Evolutionary conservation across 2,113 vertebrate genomes (phyloP).

Genomic region (Oncorhynchus nerka): DNA sequence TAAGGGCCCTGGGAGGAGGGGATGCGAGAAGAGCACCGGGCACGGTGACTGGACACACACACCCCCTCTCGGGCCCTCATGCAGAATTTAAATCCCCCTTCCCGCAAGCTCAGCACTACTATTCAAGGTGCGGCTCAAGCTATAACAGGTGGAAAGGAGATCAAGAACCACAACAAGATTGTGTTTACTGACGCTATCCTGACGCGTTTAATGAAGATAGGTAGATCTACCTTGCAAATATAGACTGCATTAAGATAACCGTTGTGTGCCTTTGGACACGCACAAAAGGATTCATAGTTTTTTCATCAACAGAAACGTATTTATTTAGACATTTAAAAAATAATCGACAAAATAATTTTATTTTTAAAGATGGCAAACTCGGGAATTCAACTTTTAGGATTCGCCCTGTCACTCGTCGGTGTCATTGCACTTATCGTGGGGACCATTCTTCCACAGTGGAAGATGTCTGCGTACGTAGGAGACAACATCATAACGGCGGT

Average conservation of each 20-base stretch:
- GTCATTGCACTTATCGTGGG: constrained; percentile 79
- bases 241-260: constrained; percentile 33
- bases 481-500: constrained; percentile 89
- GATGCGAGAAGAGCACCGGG: constrained; percentile 19
- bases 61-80: constrained; percentile 43
- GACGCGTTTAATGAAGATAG: not conserved
- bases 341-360: not conserved
- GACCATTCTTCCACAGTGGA: constrained; percentile 87
- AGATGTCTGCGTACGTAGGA: constrained; percentile 85
- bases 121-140: constrained; percentile 1
- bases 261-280: constrained; percentile 57
- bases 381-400: constrained; percentile 86
- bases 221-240: constrained; percentile 24
- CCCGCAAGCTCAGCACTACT: not conserved
- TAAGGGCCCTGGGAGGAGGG: not conserved
- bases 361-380: constrained; percentile 80
- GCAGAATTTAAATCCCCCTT: constrained; percentile 29
- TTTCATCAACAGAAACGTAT: not conserved
- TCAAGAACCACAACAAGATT: not conserved
- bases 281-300: not conserved
- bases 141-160: not conserved
- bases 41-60: constrained; percentile 28
- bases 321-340: not conserved
- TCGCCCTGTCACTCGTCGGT: constrained; percentile 79
- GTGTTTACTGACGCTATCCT: not conserved